These are phyloP conservation scores for Cynaeus angustus DNA, from an alignment of 2,888 invertebrate genomes.

Conservation along the genomic window DNA sequence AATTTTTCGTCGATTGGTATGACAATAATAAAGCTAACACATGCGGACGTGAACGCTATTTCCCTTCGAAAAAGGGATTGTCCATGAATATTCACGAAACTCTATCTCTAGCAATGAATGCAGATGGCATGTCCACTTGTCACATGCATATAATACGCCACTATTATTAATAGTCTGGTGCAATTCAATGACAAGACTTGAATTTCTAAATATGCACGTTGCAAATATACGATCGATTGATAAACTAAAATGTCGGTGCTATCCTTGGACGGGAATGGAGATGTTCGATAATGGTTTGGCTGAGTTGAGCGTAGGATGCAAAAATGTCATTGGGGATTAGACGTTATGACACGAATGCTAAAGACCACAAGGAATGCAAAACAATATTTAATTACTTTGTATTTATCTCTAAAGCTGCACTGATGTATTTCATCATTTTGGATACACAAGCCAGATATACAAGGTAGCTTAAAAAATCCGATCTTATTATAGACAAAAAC, in stretches of 20 bases:
- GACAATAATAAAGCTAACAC: slow-evolving; percentile 40
- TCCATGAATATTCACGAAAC: slow-evolving; percentile 60
- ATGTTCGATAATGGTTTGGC: slow-evolving; percentile 36
- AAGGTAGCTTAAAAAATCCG: too few species aligned
- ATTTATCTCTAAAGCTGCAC: too few species aligned
- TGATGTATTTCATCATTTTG: too few species aligned
- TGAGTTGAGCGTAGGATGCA: slow-evolving; percentile 22
- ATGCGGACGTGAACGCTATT: slow-evolving; percentile 46
- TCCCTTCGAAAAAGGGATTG: slow-evolving; percentile 49
- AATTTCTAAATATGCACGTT: slow-evolving; percentile 58
- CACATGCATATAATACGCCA: slow-evolving; percentile 60
- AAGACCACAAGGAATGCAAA: too few species aligned
- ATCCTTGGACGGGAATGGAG: slow-evolving; percentile 39
- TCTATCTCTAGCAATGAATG: slow-evolving; percentile 59
- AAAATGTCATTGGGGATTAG: slow-evolving; percentile 7
- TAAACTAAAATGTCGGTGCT: slow-evolving; percentile 34
- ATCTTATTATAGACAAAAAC: too few species aligned
- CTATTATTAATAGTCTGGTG: slow-evolving; percentile 60
- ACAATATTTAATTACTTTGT: too few species aligned
- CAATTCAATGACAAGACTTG: slow-evolving; percentile 59
- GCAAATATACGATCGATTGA: slow-evolving; percentile 49
- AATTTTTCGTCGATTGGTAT: slow-evolving; percentile 46
- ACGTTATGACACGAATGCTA: too few species aligned
- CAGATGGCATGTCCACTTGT: slow-evolving; percentile 63
- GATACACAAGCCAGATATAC: too few species aligned